phyloP scores from a whole-genome alignment of 2,797 vertebrate genomes.

The Chaetophractus vellerosus region DNA sequence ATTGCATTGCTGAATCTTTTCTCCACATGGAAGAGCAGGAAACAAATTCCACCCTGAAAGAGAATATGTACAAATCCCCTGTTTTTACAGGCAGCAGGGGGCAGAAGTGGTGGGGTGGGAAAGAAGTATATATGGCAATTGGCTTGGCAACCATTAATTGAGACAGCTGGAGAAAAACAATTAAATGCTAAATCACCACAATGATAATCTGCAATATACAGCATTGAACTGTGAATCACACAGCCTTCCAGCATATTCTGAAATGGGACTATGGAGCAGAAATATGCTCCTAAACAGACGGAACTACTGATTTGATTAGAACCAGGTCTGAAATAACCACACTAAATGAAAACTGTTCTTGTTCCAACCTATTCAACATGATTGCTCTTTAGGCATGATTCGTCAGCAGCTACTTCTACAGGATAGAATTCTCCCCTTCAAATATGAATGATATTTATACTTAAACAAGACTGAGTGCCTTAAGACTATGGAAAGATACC shows the following conservation, averaged over 20 bases:
- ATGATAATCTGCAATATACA: slow-evolving; percentile 25
- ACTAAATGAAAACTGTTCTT: slow-evolving; percentile 37
- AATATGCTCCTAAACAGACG: slow-evolving; percentile 75
- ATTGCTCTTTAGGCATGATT: not conserved
- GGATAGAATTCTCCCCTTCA: not conserved
- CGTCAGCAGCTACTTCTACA: not conserved
- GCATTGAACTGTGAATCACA: slow-evolving; percentile 62
- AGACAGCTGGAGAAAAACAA: slow-evolving; percentile 76
- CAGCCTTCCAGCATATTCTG: slow-evolving; percentile 26
- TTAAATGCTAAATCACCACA: slow-evolving; percentile 76
- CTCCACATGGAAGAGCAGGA: not conserved
- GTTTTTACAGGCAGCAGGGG: slow-evolving; percentile 9
- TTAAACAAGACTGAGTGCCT: not conserved
- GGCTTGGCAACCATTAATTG: slow-evolving; percentile 74
- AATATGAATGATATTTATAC: not conserved
- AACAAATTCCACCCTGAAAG: not conserved
- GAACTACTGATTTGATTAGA: slow-evolving; percentile 77
- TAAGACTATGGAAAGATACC: not conserved
- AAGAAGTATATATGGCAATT: slow-evolving; percentile 28
- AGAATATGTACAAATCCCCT: not conserved
- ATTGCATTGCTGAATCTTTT: not conserved
- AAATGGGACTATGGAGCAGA: slow-evolving; percentile 61
- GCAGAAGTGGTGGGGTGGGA: not conserved
- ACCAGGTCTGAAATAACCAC: slow-evolving; percentile 61
- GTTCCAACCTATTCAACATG: not conserved